Base-by-base conservation (phyloP, 1,140 invertebrate species). In the Drosophila pallidifrons region DNA sequence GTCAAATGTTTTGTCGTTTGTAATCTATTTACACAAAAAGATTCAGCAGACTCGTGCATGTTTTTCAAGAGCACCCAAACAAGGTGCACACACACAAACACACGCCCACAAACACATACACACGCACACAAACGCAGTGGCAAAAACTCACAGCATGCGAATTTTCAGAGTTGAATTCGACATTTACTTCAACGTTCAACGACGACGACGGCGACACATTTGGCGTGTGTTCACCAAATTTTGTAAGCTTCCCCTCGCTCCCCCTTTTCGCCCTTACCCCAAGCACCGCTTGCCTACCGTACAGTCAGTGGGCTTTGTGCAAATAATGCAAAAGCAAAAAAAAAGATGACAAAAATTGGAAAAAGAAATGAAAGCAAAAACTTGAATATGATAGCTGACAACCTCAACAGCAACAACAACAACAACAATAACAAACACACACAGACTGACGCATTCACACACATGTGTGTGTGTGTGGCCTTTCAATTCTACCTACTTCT, bases 21-120 rank as follows among this genome's bases (percentile, higher is more conserved):
- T 91, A 91, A 91, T 91, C 88, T 91, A 91, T 91, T 91, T 91
- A 89, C 89, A 82, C 81, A 91, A 75, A 91, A 70, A 63, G 72
- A 63, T 69, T 67, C 72, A 68, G 20, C 66, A 75, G 72, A 75
- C 49, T 49, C 75, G 65, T 66, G 82, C 75, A 59, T 80, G 71
- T 82, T 85, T 88, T 80, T 88, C 73, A 87, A 87, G 82, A 91
- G 87, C 81, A 79, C 28, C 66, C 59, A 76, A 70, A 72, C 65
- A 74, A 74, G 70, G 45, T 61, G 54, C 64, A 67, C 69, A 61
- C 69, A 64, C 52, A 61, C 16, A 20, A 20, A 20, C 16, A 35
- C 11, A 46, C 52, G 43, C 15, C 30, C 54, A 51, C 30, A 47
- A 41, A 28, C 25, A 28, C 25, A 57, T 25, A 49, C 54, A 58